Evolutionary conservation across 2,888 invertebrate genomes (phyloP).

Genomic region (Pseudoips prasinana): DNA sequence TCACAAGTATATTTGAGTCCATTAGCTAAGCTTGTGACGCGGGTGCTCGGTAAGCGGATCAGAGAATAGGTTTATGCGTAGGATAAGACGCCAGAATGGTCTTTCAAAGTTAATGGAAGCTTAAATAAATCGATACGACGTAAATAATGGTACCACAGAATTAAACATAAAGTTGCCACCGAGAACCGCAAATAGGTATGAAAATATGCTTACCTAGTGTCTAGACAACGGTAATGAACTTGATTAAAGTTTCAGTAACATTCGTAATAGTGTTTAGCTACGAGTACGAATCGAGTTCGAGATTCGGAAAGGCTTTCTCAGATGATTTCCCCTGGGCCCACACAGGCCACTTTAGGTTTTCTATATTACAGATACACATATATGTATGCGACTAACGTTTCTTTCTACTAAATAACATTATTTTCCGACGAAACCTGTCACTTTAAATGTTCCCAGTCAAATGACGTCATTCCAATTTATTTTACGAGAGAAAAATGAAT

Average conservation of each 20-base stretch:
- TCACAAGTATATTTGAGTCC: slow-evolving; percentile 45
- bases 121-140: slow-evolving; percentile 28
- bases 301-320: slow-evolving; percentile 42
- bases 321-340: slow-evolving; percentile 58
- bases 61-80: slow-evolving; percentile 55
- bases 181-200: slow-evolving; percentile 8
- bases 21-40: slow-evolving; percentile 56
- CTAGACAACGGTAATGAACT: slow-evolving; percentile 23
- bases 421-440: slow-evolving; percentile 3
- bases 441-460: slow-evolving; percentile 4
- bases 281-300: slow-evolving; percentile 16
- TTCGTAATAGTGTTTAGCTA: slow-evolving; percentile 9
- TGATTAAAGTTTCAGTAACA: slow-evolving; percentile 11
- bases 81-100: slow-evolving; percentile 53
- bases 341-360: slow-evolving; percentile 33
- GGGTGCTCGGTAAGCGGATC: slow-evolving; percentile 53
- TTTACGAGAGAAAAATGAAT: slow-evolving; percentile 11
- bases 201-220: slow-evolving; percentile 27
- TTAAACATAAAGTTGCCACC: slow-evolving; percentile 2
- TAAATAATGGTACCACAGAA: slow-evolving; percentile 10
- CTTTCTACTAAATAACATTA: slow-evolving; percentile 7
- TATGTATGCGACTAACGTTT: slow-evolving; percentile 2
- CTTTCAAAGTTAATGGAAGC: slow-evolving; percentile 45
- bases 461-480: slow-evolving; percentile 13
- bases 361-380: slow-evolving; percentile 5